Percentiles rank a stretch among this genome's conserved stretches.
Evolutionary conservation across 37 sponge, comb jelly and placozoan genomes (phyloP).

Genomic region (Axinella damicornis): DNA sequence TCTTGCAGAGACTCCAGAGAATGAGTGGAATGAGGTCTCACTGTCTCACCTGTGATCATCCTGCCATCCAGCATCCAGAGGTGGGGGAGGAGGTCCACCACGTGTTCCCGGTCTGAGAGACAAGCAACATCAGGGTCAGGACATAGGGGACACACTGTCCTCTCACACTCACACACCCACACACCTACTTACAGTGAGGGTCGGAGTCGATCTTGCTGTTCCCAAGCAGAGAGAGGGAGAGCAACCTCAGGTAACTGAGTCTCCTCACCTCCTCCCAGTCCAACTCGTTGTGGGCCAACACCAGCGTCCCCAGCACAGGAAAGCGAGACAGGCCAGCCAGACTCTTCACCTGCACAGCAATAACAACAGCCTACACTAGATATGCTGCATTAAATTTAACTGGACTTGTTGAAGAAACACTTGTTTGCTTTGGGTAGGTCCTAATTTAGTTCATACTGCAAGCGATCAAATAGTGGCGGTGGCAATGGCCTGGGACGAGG

Average conservation of each 20-base stretch:
- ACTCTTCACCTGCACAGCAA: constrained; percentile 40
- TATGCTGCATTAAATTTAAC: too few species aligned
- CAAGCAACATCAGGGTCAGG: not conserved
- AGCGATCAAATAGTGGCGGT: too few species aligned
- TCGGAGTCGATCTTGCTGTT: constrained; percentile 65
- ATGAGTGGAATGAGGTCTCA: too few species aligned
- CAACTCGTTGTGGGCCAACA: constrained; percentile 54
- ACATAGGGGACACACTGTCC: too few species aligned
- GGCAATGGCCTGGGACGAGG: too few species aligned
- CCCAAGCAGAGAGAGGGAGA: constrained; percentile 57
- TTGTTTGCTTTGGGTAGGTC: too few species aligned
- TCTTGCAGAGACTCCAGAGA: too few species aligned
- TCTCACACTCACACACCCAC: constrained; percentile 5
- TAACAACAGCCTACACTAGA: too few species aligned
- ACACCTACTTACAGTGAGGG: constrained; percentile 64
- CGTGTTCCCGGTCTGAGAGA: constrained; percentile 62
- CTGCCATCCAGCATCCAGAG: constrained; percentile 78
- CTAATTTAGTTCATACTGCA: too few species aligned
- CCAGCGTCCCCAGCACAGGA: constrained; percentile 65
- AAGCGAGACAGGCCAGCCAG: constrained; percentile 52
- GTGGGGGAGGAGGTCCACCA: constrained; percentile 65
- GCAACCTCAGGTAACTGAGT: constrained; percentile 47
- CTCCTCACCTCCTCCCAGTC: constrained; percentile 65
- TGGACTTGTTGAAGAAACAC: too few species aligned
- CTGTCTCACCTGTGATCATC: constrained; percentile 54